phyloP scores from a whole-genome alignment of 2,113 vertebrate genomes.

The Microcebus jonahi region DNA sequence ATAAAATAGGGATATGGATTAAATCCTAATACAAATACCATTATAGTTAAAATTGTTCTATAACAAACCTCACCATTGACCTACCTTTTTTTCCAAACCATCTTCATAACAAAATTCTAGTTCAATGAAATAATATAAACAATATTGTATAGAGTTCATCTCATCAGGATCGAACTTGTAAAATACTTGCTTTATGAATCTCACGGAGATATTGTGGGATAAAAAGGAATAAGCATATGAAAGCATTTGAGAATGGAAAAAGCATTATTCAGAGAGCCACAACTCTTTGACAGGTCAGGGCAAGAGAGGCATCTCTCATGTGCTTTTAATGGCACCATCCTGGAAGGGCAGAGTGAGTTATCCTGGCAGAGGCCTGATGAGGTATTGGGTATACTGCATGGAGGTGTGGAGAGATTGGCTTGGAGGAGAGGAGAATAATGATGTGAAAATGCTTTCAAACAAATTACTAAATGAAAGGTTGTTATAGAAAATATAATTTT shows the following conservation, averaged over 20 bases:
- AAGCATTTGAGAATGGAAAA: constrained; percentile 41
- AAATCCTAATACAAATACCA: constrained; percentile 14
- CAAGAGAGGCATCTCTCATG: neutral
- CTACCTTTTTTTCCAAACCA: neutral
- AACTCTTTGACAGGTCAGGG: neutral
- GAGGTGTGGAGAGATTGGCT: neutral
- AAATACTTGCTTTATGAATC: neutral
- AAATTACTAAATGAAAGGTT: constrained; percentile 11
- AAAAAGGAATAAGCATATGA: neutral
- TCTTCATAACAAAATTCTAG: constrained; percentile 22
- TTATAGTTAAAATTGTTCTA: neutral
- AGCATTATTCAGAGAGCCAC: neutral
- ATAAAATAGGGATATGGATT: neutral
- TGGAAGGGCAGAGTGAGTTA: neutral
- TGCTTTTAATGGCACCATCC: neutral
- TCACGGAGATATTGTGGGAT: neutral
- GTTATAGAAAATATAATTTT: neutral
- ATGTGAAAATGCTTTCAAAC: constrained; percentile 30
- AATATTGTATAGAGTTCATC: neutral
- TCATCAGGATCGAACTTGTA: constrained; percentile 41
- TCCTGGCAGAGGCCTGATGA: neutral
- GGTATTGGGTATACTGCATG: neutral
- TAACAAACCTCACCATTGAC: neutral
- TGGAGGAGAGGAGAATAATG: neutral
- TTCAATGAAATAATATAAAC: neutral